These are phyloP conservation scores for Pituophis catenifer DNA, from an alignment of 2,113 vertebrate species.

Conservation along the genomic window DNA sequence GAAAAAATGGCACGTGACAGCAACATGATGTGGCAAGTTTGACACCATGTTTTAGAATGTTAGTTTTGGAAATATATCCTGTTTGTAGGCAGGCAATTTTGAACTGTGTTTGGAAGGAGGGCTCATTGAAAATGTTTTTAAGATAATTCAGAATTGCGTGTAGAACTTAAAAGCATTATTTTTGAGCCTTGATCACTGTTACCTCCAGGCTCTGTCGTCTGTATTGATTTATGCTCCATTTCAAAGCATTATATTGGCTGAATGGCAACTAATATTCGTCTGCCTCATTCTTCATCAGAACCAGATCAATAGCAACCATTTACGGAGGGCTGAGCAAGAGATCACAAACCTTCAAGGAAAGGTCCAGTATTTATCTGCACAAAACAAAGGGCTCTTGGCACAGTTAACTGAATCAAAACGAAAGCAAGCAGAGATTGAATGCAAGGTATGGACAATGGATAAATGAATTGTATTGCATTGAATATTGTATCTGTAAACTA, in stretches of 20 bases:
- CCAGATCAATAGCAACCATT: constrained; percentile 92
- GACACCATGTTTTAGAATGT: neutral
- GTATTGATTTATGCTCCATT: neutral
- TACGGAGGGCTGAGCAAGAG: constrained; percentile 89
- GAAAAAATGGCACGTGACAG: too few species aligned
- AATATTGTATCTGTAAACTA: neutral
- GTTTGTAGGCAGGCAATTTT: neutral
- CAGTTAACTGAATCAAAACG: constrained; percentile 88
- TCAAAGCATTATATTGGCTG: neutral
- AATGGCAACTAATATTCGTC: neutral
- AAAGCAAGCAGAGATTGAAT: constrained; percentile 92
- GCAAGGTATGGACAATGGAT: constrained; percentile 80
- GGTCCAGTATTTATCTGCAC: constrained; percentile 79
- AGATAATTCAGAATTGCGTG: neutral
- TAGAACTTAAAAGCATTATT: neutral
- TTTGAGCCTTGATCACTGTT: neutral
- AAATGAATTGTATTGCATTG: neutral
- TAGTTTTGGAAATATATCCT: neutral
- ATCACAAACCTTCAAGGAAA: constrained; percentile 75
- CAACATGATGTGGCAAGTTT: too few species aligned
- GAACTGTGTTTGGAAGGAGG: neutral
- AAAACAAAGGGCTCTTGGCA: constrained; percentile 85
- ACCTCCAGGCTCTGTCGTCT: neutral
- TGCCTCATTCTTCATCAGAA: constrained; percentile 72
- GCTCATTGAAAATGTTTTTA: neutral